Evolutionary conservation across 2,888 invertebrate species (phyloP).

Genomic region (Timema cristinae): DNA sequence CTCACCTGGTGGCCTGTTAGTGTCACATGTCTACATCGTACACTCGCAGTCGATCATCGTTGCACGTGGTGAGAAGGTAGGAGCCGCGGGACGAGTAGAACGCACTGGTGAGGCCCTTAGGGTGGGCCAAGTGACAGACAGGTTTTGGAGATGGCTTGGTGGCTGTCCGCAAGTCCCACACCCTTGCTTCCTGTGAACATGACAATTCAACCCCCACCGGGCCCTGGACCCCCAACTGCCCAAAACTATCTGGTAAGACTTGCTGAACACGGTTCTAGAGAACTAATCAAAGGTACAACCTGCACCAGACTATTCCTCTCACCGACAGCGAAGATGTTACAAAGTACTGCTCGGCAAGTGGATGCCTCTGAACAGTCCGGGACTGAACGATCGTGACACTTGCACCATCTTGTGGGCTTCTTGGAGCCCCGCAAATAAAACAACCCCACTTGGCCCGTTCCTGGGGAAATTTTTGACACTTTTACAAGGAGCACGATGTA

Average conservation of each 20-base stretch:
- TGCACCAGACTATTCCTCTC: conserved; percentile 26
- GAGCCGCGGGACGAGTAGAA: conserved; percentile 46
- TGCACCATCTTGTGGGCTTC: conserved; percentile 29
- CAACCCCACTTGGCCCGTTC: not conserved
- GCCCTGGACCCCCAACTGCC: too few relatives aligned
- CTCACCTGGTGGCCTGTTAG: conserved; percentile 16
- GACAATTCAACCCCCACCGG: not conserved
- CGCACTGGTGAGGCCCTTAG: conserved; percentile 41
- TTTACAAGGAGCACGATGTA: too few relatives aligned
- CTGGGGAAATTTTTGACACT: too few relatives aligned
- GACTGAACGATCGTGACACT: conserved; percentile 37
- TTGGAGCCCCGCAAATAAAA: conserved; percentile 12
- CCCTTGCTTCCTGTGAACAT: conserved; percentile 36
- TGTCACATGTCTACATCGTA: conserved; percentile 26
- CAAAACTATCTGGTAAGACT: too few relatives aligned
- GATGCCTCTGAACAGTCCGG: conserved; percentile 44
- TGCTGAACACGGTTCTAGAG: too few relatives aligned
- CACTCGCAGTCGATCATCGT: conserved; percentile 43
- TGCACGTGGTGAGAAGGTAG: conserved; percentile 42
- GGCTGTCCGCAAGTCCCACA: conserved; percentile 43
- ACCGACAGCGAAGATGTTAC: conserved; percentile 42
- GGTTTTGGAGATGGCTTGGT: conserved; percentile 35
- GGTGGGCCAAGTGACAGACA: conserved; percentile 32
- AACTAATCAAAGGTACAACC: too few relatives aligned
- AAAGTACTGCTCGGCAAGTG: conserved; percentile 41